Evolutionary conservation across 2,797 vertebrate genomes (phyloP).

Genomic region (Serranus cabrilla): DNA sequence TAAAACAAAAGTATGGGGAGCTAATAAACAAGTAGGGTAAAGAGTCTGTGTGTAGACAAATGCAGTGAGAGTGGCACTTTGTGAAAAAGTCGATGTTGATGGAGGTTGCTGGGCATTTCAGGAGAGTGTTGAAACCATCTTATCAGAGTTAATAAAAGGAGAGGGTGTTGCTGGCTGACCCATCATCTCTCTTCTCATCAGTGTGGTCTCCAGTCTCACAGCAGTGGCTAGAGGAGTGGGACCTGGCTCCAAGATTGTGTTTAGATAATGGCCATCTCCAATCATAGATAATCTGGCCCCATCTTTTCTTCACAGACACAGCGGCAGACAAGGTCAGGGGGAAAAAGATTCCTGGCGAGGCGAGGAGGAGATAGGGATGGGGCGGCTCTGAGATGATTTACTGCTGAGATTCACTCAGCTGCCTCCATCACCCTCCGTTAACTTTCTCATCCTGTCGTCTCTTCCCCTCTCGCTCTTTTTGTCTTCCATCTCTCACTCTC

Average conservation of each 20-base stretch:
- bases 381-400: conserved; percentile 85
- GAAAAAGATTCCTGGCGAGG: conserved; percentile 81
- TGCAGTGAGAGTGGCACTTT: conserved; percentile 64
- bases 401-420: conserved; percentile 86
- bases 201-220: conserved; percentile 75
- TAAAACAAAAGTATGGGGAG: conserved; percentile 61
- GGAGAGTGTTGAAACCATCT: conserved; percentile 76
- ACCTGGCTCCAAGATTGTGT: conserved; percentile 87
- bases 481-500: conserved; percentile 72
- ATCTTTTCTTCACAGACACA: conserved; percentile 87
- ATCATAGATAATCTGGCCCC: conserved; percentile 89
- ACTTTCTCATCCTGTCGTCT: conserved; percentile 83
- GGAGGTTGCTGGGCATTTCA: conserved; percentile 70
- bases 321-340: conserved; percentile 87
- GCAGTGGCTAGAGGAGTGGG: conserved; percentile 76
- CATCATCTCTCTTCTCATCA: conserved; percentile 82
- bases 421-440: conserved; percentile 86
- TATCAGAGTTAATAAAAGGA: conserved; percentile 84
- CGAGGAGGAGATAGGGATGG: conserved; percentile 79
- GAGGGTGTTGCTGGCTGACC: conserved; percentile 80
- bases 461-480: conserved; percentile 72
- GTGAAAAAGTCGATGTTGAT: conserved; percentile 76
- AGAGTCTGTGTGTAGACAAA: conserved; percentile 61
- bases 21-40: conserved; percentile 65
- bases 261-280: conserved; percentile 90